These are phyloP conservation scores for Antitype chi DNA, from an alignment of 2,888 invertebrate genomes.

Conservation along the genomic window DNA sequence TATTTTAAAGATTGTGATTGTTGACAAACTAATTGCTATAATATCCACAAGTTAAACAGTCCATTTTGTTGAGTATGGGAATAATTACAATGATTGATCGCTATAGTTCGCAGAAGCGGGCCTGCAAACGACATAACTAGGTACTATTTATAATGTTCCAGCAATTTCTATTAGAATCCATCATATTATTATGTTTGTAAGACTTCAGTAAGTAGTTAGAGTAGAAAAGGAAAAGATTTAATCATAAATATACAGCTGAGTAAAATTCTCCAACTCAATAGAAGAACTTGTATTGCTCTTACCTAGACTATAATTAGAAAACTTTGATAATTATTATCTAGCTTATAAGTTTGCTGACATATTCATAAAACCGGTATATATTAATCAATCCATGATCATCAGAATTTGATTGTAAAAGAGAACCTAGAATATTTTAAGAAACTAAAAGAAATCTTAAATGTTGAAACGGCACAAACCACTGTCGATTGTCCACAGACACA, in stretches of 20 bases:
- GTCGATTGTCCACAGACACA: background rate
- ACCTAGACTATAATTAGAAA: background rate
- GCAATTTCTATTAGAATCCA: constrained; percentile 17
- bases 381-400: background rate
- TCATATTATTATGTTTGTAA: background rate
- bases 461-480: background rate
- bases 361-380: background rate
- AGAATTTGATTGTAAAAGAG: background rate
- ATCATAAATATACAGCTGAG: background rate
- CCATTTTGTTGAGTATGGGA: constrained; percentile 1
- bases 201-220: background rate
- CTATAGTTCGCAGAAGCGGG: constrained; percentile 14
- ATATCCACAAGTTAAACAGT: background rate
- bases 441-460: background rate
- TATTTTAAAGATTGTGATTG: background rate
- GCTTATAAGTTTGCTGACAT: background rate
- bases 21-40: constrained; percentile 1
- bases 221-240: background rate
- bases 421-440: background rate
- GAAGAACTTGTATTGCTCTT: background rate
- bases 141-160: constrained; percentile 11
- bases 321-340: background rate
- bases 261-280: background rate
- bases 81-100: constrained; percentile 36
- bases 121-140: background rate